These are phyloP conservation scores for Mellilla xanthometata DNA, from an alignment of 2,888 invertebrate species.

Conservation along the genomic window DNA sequence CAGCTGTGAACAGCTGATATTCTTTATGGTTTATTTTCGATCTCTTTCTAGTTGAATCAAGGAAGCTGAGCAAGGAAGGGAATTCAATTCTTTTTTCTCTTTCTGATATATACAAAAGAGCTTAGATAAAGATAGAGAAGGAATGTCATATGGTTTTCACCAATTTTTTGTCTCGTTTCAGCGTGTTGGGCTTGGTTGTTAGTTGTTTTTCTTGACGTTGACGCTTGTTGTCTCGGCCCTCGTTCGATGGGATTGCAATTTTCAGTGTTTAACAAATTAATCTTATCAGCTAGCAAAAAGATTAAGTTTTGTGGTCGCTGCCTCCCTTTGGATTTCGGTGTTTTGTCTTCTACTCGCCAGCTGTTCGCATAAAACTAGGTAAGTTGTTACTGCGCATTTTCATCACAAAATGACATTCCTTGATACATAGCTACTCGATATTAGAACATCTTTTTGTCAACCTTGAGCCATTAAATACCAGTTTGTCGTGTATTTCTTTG, in stretches of 20 bases:
- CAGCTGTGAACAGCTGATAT: constrained; percentile 59
- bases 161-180: too few relatives aligned
- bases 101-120: too few relatives aligned
- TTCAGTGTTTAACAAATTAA: constrained; percentile 59
- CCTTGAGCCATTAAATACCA: constrained; percentile 65
- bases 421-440: constrained; percentile 38
- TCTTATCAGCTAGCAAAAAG: constrained; percentile 52
- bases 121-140: too few relatives aligned
- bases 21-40: constrained; percentile 44
- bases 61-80: too few relatives aligned
- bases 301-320: constrained; percentile 46
- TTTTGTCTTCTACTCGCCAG: constrained; percentile 27
- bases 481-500: constrained; percentile 57
- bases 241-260: constrained; percentile 57
- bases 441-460: constrained; percentile 62
- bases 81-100: neutral
- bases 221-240: constrained; percentile 62
- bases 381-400: constrained; percentile 64
- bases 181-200: constrained; percentile 3
- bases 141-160: too few relatives aligned
- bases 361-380: constrained; percentile 49
- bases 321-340: constrained; percentile 53
- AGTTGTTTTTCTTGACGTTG: constrained; percentile 53
- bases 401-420: constrained; percentile 56
- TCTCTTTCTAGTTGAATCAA: constrained; percentile 34